Conservation (phyloP, 2,888 invertebrate species). For the Rhaphigaster nebulosa region DNA sequence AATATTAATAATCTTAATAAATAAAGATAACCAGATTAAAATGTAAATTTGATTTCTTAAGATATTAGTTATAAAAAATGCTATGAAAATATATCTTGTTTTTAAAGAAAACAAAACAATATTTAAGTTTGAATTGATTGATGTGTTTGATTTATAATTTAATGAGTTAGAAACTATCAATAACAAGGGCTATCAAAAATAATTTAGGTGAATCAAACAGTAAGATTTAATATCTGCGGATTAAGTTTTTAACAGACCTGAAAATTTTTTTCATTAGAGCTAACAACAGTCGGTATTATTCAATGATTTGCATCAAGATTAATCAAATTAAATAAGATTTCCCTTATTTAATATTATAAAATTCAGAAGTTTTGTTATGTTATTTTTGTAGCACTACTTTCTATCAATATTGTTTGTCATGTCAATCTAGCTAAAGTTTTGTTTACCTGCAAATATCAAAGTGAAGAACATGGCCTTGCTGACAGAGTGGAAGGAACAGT, state of each 20-base stretch:
- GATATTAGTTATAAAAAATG: too few relatives aligned
- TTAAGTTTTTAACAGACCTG: too few relatives aligned
- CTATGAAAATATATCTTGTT: too few relatives aligned
- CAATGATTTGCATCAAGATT: neutral
- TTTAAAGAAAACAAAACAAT: too few relatives aligned
- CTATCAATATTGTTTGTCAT: neutral
- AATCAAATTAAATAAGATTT: neutral
- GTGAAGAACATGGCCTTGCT: constrained; percentile 18
- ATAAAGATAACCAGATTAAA: neutral
- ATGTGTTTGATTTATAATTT: too few relatives aligned
- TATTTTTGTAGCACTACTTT: neutral
- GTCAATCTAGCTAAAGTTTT: constrained; percentile 64
- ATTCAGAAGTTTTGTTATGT: neutral
- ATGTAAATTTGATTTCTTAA: neutral
- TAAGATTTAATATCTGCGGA: neutral
- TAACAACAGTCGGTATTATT: neutral
- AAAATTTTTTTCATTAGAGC: too few relatives aligned
- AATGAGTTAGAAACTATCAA: neutral
- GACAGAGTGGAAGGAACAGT: neutral
- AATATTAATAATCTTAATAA: too few relatives aligned
- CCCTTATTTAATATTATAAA: too few relatives aligned
- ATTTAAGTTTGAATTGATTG: too few relatives aligned
- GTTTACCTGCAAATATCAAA: constrained; percentile 65
- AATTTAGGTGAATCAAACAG: neutral
- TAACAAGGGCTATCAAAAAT: neutral